phyloP scores from a whole-genome alignment of 2,888 invertebrate species.

The Caenorhabditis doughertyi region DNA sequence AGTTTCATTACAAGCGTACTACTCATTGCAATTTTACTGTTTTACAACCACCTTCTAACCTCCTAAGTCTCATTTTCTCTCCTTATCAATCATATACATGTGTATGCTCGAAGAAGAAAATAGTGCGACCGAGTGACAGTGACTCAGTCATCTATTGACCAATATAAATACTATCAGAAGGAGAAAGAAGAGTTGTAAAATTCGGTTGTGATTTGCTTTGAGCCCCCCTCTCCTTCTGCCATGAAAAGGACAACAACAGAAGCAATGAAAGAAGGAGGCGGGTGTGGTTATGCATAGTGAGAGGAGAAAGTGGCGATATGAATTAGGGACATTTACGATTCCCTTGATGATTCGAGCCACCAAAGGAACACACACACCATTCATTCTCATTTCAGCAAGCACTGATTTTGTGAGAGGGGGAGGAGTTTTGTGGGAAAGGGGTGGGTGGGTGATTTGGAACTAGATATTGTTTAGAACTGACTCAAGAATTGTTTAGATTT shows the following conservation, averaged over 20 bases:
- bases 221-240: conserved; percentile 18
- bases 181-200: conserved; percentile 38
- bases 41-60: conserved; percentile 19
- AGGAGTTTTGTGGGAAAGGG: background rate
- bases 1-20: conserved; percentile 6
- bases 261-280: conserved; percentile 15
- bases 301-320: conserved; percentile 58
- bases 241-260: conserved; percentile 57
- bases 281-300: conserved; percentile 47
- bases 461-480: conserved; percentile 26
- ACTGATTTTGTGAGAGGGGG: conserved; percentile 31
- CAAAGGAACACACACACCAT: background rate
- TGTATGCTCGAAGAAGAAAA: conserved; percentile 17
- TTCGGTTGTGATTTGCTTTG: conserved; percentile 52
- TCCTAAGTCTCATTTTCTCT: background rate
- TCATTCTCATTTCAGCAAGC: conserved; percentile 26
- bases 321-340: conserved; percentile 65
- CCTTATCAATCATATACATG: conserved; percentile 5
- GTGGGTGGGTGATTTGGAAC: background rate
- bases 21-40: conserved; percentile 1
- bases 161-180: conserved; percentile 30
- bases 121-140: conserved; percentile 13
- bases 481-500: background rate
- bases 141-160: conserved; percentile 6
- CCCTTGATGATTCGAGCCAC: conserved; percentile 54